These are phyloP conservation scores for Acrobasis consociella DNA, from an alignment of 2,888 invertebrate species.

Conservation along the genomic window DNA sequence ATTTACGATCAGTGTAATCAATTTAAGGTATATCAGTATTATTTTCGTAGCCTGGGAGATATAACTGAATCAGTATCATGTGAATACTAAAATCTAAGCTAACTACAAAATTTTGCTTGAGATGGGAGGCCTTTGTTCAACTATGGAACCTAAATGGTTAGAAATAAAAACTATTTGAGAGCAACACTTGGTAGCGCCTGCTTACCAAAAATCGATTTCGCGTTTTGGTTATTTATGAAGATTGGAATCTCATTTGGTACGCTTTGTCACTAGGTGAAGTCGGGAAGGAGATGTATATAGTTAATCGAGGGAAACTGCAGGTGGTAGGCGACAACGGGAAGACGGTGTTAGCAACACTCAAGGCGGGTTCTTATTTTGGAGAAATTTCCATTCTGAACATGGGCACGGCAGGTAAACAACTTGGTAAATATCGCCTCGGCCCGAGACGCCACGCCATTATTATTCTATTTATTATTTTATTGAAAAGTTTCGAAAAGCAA, in stretches of 20 bases:
- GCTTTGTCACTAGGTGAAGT: slow-evolving; percentile 91
- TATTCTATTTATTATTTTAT: slow-evolving; percentile 66
- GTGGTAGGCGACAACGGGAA: slow-evolving; percentile 97
- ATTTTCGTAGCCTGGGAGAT: too few relatives aligned
- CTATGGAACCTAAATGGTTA: too few relatives aligned
- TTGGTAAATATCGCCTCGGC: slow-evolving; percentile 93
- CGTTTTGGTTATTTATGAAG: background rate
- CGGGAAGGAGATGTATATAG: slow-evolving; percentile 99
- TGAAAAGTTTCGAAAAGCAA: slow-evolving; percentile 77
- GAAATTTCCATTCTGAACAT: slow-evolving; percentile 99
- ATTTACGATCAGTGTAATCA: too few relatives aligned
- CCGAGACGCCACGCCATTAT: slow-evolving; percentile 83
- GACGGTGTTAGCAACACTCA: slow-evolving; percentile 97
- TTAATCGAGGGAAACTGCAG: slow-evolving; percentile 96
- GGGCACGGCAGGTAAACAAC: slow-evolving; percentile 99
- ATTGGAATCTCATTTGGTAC: slow-evolving; percentile 12
- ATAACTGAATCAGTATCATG: too few relatives aligned
- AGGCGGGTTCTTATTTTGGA: slow-evolving; percentile 99
- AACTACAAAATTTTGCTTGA: too few relatives aligned
- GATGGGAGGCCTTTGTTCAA: too few relatives aligned
- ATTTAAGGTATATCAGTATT: too few relatives aligned
- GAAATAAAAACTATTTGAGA: too few relatives aligned
- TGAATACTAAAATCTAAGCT: too few relatives aligned
- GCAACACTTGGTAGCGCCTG: too few relatives aligned
- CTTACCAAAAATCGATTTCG: too few relatives aligned